These are phyloP conservation scores for Arctopsyche grandis DNA, from an alignment of 1,140 invertebrate species.

Conservation along the genomic window DNA sequence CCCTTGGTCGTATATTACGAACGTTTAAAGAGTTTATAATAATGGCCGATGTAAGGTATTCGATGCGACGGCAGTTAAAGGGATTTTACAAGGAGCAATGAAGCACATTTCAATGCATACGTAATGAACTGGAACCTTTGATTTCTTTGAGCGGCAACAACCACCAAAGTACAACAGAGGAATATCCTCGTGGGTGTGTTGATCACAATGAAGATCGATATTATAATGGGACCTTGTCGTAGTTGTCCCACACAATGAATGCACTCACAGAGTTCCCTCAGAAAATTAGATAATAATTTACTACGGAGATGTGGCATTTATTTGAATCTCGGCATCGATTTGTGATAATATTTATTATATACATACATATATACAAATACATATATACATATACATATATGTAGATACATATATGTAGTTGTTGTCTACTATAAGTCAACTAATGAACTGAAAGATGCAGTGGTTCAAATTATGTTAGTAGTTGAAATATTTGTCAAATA, in stretches of 20 bases:
- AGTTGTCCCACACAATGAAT: neutral
- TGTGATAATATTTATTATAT: no score
- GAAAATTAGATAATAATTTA: neutral
- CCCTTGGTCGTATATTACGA: neutral
- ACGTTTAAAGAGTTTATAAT: neutral
- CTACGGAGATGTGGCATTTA: neutral
- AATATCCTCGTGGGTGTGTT: neutral
- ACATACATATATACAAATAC: no score
- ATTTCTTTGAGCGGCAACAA: neutral
- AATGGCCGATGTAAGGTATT: neutral
- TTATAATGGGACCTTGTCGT: neutral
- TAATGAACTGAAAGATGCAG: no score
- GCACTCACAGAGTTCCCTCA: neutral
- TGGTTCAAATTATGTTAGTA: no score
- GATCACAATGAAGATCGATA: no score
- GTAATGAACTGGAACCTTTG: slow-evolving; percentile 9
- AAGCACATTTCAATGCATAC: slow-evolving; percentile 29
- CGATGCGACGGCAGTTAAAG: slow-evolving; percentile 1
- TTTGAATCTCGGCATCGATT: no score
- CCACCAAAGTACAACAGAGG: neutral
- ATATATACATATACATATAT: no score
- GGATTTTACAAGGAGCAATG: slow-evolving; percentile 18
- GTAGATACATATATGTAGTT: no score
- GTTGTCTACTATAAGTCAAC: no score
- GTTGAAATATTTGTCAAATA: no score